These are phyloP conservation scores for Argopecten irradians DNA, from an alignment of 1,140 invertebrate genomes.

Conservation along the genomic window DNA sequence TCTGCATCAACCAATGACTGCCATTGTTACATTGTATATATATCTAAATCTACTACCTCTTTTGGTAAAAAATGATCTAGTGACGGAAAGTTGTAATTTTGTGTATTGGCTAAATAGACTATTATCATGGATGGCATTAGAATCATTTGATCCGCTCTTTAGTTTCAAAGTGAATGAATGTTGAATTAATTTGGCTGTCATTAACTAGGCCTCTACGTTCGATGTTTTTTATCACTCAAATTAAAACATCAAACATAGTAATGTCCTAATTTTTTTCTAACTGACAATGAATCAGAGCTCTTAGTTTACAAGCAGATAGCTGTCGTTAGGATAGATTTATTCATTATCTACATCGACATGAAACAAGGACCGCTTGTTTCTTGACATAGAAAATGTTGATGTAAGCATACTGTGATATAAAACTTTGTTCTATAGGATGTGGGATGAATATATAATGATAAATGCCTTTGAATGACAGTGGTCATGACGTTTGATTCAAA, in stretches of 20 bases:
- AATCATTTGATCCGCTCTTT: not conserved
- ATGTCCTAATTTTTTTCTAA: not conserved
- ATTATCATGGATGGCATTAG: not conserved
- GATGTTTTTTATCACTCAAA: conserved; percentile 1
- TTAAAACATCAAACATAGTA: not conserved
- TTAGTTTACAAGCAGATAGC: not conserved
- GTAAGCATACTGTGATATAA: not conserved
- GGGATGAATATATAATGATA: not conserved
- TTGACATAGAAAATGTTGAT: not conserved
- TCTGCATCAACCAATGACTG: not conserved
- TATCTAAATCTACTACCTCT: not conserved
- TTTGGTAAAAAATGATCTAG: not conserved
- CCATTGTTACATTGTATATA: not conserved
- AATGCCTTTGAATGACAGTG: not conserved
- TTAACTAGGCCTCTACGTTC: not conserved
- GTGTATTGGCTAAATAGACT: not conserved
- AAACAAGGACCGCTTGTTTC: not conserved
- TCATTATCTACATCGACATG: not conserved
- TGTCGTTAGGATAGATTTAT: not conserved
- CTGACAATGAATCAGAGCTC: conserved; percentile 5
- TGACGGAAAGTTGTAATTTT: conserved; percentile 12
- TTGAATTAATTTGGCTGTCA: conserved; percentile 18
- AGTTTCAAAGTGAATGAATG: not conserved
- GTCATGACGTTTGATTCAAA: not conserved
- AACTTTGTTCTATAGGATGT: not conserved